Base-by-base conservation (phyloP, 2,888 invertebrate species). In the Leistus spinibarbis region DNA sequence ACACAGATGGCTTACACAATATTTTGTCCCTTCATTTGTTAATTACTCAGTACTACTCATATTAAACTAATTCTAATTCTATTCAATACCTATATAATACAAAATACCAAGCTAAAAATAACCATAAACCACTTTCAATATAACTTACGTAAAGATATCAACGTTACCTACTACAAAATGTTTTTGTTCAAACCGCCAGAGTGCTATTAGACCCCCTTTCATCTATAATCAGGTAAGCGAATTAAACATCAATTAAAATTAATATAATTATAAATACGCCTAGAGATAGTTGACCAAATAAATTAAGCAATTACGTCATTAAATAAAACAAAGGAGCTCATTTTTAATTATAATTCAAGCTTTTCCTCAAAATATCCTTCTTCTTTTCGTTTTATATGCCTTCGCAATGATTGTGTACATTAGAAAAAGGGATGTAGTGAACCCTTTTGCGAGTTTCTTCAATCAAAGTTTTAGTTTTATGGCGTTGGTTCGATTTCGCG, bases 401-500 rank as follows among this genome's bases (percentile, higher is more conserved):
- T 2, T 40, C 40, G 0, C 7, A 40, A 4, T 13, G 40, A 40
- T 22, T 10, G 60, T 60, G 20, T 64, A 64, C 27, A 22, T 57
- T 17, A n/a, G 64, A 64, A 17, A 23, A 64, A 22, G 24, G 24
- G 64, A 64, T 22, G n/a, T 23, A 3, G 17, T 5, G 54, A 69
- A 54, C 71, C 63, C 70, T 63, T 67, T 23, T 54, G 53, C 60
- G 70, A 56, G 75, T 65, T 57, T 76, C 69, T 65, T 77, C 69
- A 62, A 74, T 69, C 54, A 73, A 73, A 67, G 65, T 70, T 65
- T 72, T 73, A 66, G 76, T 73, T 69, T 76, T 67, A 54, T 76
- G 62, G 0, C 70, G 67, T 27, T 66, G 65, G 76, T 68, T 74
- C 74, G 60, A 57, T 69, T 82, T 80, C 81, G 78, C 81, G 80